These are phyloP conservation scores for Asobara japonica DNA, from an alignment of 1,140 invertebrate genomes.

Conservation along the genomic window DNA sequence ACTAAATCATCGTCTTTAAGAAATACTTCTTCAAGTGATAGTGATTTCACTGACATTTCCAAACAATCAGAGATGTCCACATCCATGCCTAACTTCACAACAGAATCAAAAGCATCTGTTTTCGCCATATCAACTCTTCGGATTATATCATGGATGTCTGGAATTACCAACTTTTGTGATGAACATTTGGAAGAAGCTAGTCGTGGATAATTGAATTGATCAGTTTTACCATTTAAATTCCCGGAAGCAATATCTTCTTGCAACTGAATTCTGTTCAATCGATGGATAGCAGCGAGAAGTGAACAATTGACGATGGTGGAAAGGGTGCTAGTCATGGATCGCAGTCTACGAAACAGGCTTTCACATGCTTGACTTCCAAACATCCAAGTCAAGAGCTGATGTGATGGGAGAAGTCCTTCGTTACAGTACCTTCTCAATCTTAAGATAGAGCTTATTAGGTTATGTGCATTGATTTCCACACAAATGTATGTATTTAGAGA, in stretches of 20 bases:
- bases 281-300: constrained; percentile 34
- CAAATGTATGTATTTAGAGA: constrained; percentile 23
- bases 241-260: constrained; percentile 20
- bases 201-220: constrained; percentile 21
- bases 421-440: background rate
- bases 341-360: constrained; percentile 23
- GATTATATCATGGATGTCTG: too few relatives aligned
- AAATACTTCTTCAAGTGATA: background rate
- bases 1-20: constrained; percentile 7
- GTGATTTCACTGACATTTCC: background rate
- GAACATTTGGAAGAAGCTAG: too few relatives aligned
- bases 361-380: constrained; percentile 29
- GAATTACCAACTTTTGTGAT: too few relatives aligned
- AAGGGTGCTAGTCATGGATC: constrained; percentile 27
- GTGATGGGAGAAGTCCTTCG: background rate
- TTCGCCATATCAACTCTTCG: background rate
- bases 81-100: background rate
- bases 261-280: constrained; percentile 28
- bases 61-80: background rate
- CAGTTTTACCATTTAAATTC: constrained; percentile 27
- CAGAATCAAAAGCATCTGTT: background rate
- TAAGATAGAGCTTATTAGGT: constrained; percentile 23
- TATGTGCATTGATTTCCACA: constrained; percentile 35
- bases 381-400: constrained; percentile 26
- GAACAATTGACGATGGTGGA: constrained; percentile 33